A percentile compares a stretch with the other conserved stretches of the same genome.
phyloP scores from a whole-genome alignment of 2,797 vertebrate genomes.

The Atherinosoma microstoma region DNA sequence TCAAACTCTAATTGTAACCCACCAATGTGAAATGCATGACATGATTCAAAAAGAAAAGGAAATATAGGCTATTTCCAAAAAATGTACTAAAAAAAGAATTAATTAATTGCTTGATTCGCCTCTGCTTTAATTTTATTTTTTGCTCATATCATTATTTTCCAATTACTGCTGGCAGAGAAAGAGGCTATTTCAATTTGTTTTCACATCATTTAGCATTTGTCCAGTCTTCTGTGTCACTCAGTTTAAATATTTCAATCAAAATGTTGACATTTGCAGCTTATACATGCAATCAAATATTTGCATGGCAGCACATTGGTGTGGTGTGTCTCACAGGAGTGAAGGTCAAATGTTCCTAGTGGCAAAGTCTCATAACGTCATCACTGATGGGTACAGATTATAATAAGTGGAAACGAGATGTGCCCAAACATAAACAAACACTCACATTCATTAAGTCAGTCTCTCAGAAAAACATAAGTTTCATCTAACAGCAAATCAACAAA shows the following conservation, averaged over 20 bases:
- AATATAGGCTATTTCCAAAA: neutral
- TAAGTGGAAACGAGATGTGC: slow-evolving; percentile 28
- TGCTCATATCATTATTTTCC: slow-evolving; percentile 3
- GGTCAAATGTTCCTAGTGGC: slow-evolving; percentile 48
- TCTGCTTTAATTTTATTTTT: slow-evolving; percentile 8
- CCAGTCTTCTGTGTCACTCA: slow-evolving; percentile 17
- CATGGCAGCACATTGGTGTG: slow-evolving; percentile 6
- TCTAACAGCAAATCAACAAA: neutral
- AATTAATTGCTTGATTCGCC: neutral
- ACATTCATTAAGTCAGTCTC: neutral
- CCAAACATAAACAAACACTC: slow-evolving; percentile 15
- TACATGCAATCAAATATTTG: neutral
- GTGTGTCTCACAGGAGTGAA: slow-evolving; percentile 20
- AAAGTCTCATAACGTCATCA: slow-evolving; percentile 50
- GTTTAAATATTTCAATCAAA: slow-evolving; percentile 9
- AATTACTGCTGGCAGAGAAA: slow-evolving; percentile 12
- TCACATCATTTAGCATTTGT: neutral
- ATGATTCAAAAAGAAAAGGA: neutral
- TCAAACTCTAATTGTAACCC: neutral
- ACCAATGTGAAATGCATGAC: neutral
- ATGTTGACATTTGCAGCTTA: slow-evolving; percentile 16
- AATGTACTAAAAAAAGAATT: neutral
- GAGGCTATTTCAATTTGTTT: slow-evolving; percentile 25
- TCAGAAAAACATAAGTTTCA: neutral
- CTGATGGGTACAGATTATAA: slow-evolving; percentile 50